Evolutionary conservation across 2,113 vertebrate species (phyloP), one percentile per base, ranked within the genome.

Genomic region (Eublepharis macularius): DNA sequence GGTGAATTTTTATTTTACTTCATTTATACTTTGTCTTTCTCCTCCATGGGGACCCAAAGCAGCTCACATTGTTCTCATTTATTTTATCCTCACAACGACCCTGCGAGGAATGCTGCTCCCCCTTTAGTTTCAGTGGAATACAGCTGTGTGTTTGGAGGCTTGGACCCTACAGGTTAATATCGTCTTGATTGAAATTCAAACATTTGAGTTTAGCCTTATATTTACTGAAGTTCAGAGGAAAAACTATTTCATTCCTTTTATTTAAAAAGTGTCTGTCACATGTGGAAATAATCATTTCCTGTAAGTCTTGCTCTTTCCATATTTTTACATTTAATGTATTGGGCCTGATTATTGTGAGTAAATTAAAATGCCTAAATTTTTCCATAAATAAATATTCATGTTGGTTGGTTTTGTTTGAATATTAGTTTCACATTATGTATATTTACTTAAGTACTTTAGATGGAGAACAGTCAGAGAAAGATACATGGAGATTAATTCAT

Each of bases 391-490:
- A 80, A 11, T 34, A 72, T 41, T 57, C 74, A 75, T 57, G 24
- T 85, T 80, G 16, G 8, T 84, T 54, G 24, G 82, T 80, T 26
- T 80, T 65, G 17, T 2, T 36, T 75, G 39, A 51, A 69, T 81
- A 87, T 88, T 89, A 34, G 3, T 87, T 86, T 82, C 88, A 47
- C 39, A 26, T 57, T 89, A 24, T 47, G 10, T 88, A 80, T 17
- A 81, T 21, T 91, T 86, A 83, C 86, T 90, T 86, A 77, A 39
- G n/a, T 86, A 76, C 49, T 89, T 86, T 87, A 81, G 77, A 41
- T 87, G 92, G 41, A 90, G 12, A 11, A 81, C 73, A 78, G 34
- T 90, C 80, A 69, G 73, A 75, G 84, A 90, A 92, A 91, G 45
- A 70, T 87, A 82, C 65, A 76, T 81, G 7, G 32, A 49, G 32